Evolutionary conservation across 2,113 vertebrate species (phyloP).

Genomic region (Cyphomyrus plagiostoma): DNA sequence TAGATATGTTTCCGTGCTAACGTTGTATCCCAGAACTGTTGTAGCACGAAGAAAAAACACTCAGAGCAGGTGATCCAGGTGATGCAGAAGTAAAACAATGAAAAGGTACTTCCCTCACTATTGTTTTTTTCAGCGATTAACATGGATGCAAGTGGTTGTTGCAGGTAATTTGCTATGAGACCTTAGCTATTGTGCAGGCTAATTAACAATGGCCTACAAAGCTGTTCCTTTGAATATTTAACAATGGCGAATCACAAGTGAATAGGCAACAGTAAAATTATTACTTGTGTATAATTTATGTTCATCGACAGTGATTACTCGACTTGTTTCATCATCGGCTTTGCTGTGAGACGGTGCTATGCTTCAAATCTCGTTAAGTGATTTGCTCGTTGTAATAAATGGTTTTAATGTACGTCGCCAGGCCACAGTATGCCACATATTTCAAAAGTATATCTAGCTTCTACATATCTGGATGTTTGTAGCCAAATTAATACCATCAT

Average conservation of each 20-base stretch:
- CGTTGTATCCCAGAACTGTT: slow-evolving; percentile 3
- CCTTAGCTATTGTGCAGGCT: slow-evolving; percentile 59
- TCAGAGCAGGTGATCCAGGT: background rate
- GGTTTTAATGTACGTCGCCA: slow-evolving; percentile 54
- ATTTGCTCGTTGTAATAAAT: slow-evolving; percentile 67
- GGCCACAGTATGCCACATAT: slow-evolving; percentile 40
- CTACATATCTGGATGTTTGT: slow-evolving; percentile 49
- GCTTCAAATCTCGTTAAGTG: slow-evolving; percentile 68
- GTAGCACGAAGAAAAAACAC: slow-evolving; percentile 11
- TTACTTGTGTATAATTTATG: slow-evolving; percentile 74
- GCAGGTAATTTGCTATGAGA: slow-evolving; percentile 50
- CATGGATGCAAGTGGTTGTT: slow-evolving; percentile 50
- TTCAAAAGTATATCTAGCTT: slow-evolving; percentile 54
- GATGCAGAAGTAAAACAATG: background rate
- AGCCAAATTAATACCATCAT: slow-evolving; percentile 54
- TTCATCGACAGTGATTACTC: slow-evolving; percentile 53
- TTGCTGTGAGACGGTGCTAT: slow-evolving; percentile 41
- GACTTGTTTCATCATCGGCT: slow-evolving; percentile 53
- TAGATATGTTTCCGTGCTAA: background rate
- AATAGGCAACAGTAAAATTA: slow-evolving; percentile 58
- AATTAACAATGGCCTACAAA: slow-evolving; percentile 70
- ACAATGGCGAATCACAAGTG: slow-evolving; percentile 59
- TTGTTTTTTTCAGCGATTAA: slow-evolving; percentile 37
- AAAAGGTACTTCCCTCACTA: slow-evolving; percentile 25
- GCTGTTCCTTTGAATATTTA: slow-evolving; percentile 71